Conservation (phyloP, 2,113 vertebrate species). For the Solea solea region DNA sequence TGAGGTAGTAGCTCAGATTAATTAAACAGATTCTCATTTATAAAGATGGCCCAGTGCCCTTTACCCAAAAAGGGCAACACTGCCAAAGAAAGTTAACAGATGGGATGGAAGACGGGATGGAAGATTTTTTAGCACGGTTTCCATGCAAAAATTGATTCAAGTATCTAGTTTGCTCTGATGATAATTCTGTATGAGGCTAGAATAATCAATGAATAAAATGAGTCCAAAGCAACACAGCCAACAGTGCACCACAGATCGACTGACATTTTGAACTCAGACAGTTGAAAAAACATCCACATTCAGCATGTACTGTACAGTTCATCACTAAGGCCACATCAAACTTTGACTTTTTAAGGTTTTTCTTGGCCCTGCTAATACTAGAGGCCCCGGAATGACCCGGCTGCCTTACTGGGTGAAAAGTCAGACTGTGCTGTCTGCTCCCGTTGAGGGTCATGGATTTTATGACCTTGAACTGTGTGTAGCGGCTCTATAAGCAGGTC, state of each 20-base stretch:
- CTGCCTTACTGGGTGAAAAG: constrained; percentile 10
- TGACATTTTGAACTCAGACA: constrained; percentile 18
- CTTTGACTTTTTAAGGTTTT: not conserved
- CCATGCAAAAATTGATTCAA: constrained; percentile 32
- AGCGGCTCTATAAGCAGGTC: constrained; percentile 10
- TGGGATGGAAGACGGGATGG: constrained; percentile 20
- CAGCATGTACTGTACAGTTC: not conserved
- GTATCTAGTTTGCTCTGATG: constrained; percentile 33
- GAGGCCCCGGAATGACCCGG: too few species aligned
- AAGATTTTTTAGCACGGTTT: constrained; percentile 1
- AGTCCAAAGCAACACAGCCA: constrained; percentile 11
- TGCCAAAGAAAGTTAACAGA: constrained; percentile 50
- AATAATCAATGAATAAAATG: constrained; percentile 47
- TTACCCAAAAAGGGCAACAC: constrained; percentile 55
- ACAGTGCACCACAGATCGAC: not conserved
- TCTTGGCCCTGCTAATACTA: not conserved
- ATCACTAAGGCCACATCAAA: not conserved
- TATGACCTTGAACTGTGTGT: not conserved
- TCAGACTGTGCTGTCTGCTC: not conserved
- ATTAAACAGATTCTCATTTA: constrained; percentile 59
- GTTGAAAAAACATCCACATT: constrained; percentile 4
- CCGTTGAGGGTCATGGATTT: constrained; percentile 3
- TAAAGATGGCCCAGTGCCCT: constrained; percentile 44
- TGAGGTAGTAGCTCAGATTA: constrained; percentile 31
- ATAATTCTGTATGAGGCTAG: constrained; percentile 29